A percentile compares a stretch with the other conserved stretches of the same genome.
Evolutionary conservation across 2,888 invertebrate species (phyloP).

Genomic region (Stenoptilia bipunctidactyla): DNA sequence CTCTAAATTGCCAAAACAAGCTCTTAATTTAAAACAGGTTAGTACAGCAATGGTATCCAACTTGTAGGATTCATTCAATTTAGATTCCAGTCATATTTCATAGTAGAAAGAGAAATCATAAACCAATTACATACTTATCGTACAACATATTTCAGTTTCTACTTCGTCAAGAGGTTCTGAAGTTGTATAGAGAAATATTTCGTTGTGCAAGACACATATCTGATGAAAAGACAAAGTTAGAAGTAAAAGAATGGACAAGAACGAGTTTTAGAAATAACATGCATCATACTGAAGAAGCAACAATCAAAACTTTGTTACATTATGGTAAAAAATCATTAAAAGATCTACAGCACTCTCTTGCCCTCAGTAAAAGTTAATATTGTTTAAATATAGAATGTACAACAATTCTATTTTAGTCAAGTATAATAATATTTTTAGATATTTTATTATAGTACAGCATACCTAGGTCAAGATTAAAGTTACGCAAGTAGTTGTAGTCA

Average conservation of each 20-base stretch:
- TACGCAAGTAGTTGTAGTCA: no score
- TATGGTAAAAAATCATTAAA: constrained; percentile 78
- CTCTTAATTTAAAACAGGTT: constrained; percentile 76
- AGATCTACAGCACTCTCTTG: constrained; percentile 75
- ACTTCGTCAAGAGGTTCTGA: constrained; percentile 82
- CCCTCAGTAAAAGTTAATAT: constrained; percentile 61
- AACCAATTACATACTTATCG: no score
- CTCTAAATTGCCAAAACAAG: constrained; percentile 53
- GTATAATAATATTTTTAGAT: no score
- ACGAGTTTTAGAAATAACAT: constrained; percentile 80
- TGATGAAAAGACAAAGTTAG: constrained; percentile 72
- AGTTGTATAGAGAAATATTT: constrained; percentile 80
- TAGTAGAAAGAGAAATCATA: no score
- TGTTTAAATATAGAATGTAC: no score
- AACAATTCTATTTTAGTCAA: no score
- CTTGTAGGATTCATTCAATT: no score
- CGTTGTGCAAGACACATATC: constrained; percentile 76
- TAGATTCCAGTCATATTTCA: no score
- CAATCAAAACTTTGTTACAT: constrained; percentile 78
- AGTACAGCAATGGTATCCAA: no score
- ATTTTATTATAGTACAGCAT: no score
- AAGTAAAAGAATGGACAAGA: constrained; percentile 80
- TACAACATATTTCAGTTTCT: constrained; percentile 84
- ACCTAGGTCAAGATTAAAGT: no score
- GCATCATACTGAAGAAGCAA: constrained; percentile 78